Evolutionary conservation across 2,797 vertebrate genomes (phyloP).

Genomic region (Oryzias dopingdopingensis): DNA sequence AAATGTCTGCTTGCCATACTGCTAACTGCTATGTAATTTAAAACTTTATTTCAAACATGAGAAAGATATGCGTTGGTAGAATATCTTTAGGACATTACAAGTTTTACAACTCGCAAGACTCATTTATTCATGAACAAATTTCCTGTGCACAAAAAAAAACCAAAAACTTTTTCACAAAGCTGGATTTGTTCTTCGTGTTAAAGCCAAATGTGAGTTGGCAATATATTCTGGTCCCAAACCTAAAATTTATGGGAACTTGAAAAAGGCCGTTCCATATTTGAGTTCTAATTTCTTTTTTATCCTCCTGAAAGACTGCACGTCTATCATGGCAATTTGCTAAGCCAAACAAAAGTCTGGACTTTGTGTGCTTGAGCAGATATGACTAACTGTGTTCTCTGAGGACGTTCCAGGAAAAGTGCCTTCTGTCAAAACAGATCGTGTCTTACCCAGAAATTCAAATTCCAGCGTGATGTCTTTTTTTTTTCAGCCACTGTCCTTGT

Average conservation of each 20-base stretch:
- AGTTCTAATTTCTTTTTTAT: constrained; percentile 3
- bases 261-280: not conserved
- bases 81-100: no score
- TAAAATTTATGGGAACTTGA: not conserved
- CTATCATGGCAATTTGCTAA: constrained; percentile 11
- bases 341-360: constrained; percentile 20
- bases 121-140: no score
- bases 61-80: no score
- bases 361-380: constrained; percentile 22
- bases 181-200: no score
- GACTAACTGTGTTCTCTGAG: constrained; percentile 14
- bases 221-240: not conserved
- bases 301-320: not conserved
- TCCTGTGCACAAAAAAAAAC: no score
- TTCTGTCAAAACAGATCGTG: constrained; percentile 8
- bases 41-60: no score
- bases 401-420: constrained; percentile 26
- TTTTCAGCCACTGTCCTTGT: not conserved
- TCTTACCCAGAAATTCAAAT: constrained; percentile 2
- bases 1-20: no score
- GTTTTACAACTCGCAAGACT: no score
- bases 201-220: no score
- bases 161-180: no score
- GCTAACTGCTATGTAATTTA: no score
- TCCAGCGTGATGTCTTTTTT: constrained; percentile 3